A percentile compares a stretch with the other conserved stretches of the same genome.
phyloP scores from a whole-genome alignment of 37 sponge, comb jelly and placozoan species.

The Oscarella lobularis region DNA sequence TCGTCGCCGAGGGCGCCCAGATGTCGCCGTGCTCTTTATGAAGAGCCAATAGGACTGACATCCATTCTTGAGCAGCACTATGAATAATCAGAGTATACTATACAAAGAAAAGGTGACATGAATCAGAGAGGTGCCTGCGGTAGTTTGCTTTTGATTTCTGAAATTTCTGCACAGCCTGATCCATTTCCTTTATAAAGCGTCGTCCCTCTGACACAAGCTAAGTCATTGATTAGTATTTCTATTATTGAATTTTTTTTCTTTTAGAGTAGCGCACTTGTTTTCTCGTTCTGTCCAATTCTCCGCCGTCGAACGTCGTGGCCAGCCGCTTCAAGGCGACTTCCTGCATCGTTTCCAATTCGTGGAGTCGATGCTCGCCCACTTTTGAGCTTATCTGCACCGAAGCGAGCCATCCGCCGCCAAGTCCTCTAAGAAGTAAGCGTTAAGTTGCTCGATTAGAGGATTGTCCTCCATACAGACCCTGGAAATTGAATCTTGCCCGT shows the following conservation, averaged over 20 bases:
- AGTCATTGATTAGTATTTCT: too few relatives aligned
- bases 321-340: not conserved
- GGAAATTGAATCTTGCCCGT: too few relatives aligned
- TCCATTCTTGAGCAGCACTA: conserved; percentile 3
- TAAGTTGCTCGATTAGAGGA: too few relatives aligned
- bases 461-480: too few relatives aligned
- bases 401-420: not conserved
- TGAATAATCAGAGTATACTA: not conserved
- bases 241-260: too few relatives aligned
- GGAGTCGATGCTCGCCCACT: not conserved
- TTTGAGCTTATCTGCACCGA: not conserved
- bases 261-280: conserved; percentile 5
- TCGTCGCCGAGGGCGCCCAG: not conserved
- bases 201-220: not conserved
- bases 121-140: not conserved
- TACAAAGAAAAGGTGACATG: not conserved
- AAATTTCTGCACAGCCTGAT: not conserved
- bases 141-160: not conserved
- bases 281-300: not conserved
- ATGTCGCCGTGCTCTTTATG: not conserved
- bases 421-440: not conserved
- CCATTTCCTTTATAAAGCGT: not conserved
- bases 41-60: not conserved
- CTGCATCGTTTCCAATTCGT: not conserved
- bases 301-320: not conserved